Percentiles rank a stretch among this genome's conserved stretches.
Evolutionary conservation across 2,888 invertebrate genomes (phyloP).

Genomic region (Diaphora mendica): DNA sequence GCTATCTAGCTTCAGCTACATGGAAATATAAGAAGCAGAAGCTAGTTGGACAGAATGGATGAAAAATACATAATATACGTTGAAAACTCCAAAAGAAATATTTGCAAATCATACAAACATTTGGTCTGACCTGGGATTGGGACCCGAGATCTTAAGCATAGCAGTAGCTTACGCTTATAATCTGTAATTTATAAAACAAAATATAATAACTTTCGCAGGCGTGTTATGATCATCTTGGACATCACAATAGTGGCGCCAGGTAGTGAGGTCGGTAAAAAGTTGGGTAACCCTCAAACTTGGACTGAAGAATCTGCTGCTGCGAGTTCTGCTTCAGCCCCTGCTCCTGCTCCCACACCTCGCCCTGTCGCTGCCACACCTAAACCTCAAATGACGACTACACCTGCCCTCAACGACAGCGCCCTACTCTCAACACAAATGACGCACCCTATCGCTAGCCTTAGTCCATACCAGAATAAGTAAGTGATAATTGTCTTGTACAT

Average conservation of each 20-base stretch:
- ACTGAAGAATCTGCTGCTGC: constrained; percentile 71
- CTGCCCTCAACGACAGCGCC: constrained; percentile 72
- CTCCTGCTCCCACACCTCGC: constrained; percentile 59
- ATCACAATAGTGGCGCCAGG: constrained; percentile 91
- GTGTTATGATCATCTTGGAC: constrained; percentile 94
- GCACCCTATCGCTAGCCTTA: constrained; percentile 94
- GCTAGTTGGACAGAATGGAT: too few species aligned
- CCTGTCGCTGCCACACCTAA: constrained; percentile 54
- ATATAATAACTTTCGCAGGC: constrained; percentile 79
- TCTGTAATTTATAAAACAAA: too few species aligned
- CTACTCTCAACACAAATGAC: constrained; percentile 83
- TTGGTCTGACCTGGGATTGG: too few species aligned
- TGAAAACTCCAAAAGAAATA: too few species aligned
- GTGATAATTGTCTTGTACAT: constrained; percentile 28
- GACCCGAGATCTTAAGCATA: too few species aligned
- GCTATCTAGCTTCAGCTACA: too few species aligned
- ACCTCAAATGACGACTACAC: constrained; percentile 54
- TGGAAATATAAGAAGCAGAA: too few species aligned
- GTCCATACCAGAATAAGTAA: constrained; percentile 97
- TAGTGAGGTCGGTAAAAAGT: constrained; percentile 89
- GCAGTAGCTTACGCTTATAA: too few species aligned
- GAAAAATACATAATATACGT: too few species aligned
- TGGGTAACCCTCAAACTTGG: constrained; percentile 93
- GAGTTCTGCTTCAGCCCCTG: constrained; percentile 56
- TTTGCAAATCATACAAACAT: too few species aligned